Percentiles rank a stretch among this genome's conserved stretches.
Evolutionary conservation across 2,113 vertebrate species (phyloP).

Genomic region (Puntigrus tetrazona): DNA sequence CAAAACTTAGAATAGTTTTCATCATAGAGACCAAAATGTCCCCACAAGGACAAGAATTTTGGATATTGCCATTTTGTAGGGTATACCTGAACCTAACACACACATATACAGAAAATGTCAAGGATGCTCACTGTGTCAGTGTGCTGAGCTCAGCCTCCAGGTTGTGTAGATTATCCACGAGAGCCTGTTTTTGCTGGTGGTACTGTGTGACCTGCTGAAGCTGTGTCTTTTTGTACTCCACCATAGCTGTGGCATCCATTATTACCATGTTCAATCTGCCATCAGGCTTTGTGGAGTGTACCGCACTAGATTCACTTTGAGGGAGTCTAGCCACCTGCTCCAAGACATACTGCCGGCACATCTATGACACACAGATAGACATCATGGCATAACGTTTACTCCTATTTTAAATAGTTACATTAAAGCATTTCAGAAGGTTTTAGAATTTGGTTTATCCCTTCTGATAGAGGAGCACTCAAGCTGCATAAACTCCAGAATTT

Average conservation of each 20-base stretch:
- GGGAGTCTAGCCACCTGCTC: slow-evolving; percentile 62
- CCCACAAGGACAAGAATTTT: not conserved
- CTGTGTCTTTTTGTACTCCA: slow-evolving; percentile 80
- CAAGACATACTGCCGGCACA: slow-evolving; percentile 54
- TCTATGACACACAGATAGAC: slow-evolving; percentile 53
- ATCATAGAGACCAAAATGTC: no score
- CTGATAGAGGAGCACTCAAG: not conserved
- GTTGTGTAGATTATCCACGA: slow-evolving; percentile 71
- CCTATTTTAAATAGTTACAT: not conserved
- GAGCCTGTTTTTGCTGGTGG: slow-evolving; percentile 71
- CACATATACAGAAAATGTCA: not conserved
- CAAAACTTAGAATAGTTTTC: no score
- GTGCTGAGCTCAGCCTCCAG: slow-evolving; percentile 77
- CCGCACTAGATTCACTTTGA: not conserved
- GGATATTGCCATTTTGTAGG: not conserved
- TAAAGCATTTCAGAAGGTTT: not conserved
- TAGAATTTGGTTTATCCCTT: not conserved
- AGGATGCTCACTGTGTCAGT: slow-evolving; percentile 81
- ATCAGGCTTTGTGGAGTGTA: slow-evolving; percentile 27
- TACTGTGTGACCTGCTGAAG: slow-evolving; percentile 77
- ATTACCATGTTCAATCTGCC: slow-evolving; percentile 73
- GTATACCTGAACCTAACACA: not conserved
- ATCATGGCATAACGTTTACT: not conserved
- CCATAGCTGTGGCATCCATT: slow-evolving; percentile 75
- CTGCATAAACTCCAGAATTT: not conserved